Conservation (phyloP, 2,797 vertebrate genomes). For the Hafferia zeledoni region DNA sequence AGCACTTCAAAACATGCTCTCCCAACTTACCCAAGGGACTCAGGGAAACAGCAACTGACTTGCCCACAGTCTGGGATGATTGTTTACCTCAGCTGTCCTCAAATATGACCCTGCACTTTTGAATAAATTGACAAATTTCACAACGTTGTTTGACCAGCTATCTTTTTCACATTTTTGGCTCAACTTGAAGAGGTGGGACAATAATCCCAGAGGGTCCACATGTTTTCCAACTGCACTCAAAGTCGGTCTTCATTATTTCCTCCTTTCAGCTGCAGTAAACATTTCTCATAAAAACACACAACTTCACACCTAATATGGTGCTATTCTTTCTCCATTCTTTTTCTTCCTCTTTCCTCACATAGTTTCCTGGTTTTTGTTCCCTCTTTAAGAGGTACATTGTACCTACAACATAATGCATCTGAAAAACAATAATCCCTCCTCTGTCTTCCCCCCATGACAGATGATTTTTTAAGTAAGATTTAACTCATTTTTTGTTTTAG, state of each 20-base stretch:
- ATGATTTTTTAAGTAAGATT: not conserved
- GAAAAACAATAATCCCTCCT: constrained; percentile 51
- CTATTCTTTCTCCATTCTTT: constrained; percentile 59
- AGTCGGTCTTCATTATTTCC: not conserved
- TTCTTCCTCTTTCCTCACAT: constrained; percentile 69
- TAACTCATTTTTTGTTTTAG: not conserved
- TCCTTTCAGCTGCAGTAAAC: constrained; percentile 17
- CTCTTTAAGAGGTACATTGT: constrained; percentile 50
- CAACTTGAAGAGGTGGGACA: constrained; percentile 4
- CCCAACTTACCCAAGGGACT: not conserved
- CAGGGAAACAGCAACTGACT: not conserved
- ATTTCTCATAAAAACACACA: constrained; percentile 45
- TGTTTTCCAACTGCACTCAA: not conserved
- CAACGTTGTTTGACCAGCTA: constrained; percentile 37
- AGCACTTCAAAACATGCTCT: not conserved
- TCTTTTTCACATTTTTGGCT: constrained; percentile 44
- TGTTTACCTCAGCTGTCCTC: constrained; percentile 25
- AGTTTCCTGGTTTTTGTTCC: constrained; percentile 72
- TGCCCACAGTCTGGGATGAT: not conserved
- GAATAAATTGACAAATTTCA: constrained; percentile 52
- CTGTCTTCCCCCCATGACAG: not conserved
- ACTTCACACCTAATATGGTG: constrained; percentile 67
- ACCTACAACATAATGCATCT: constrained; percentile 54
- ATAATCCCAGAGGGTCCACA: not conserved
- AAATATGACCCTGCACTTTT: constrained; percentile 32